Evolutionary conservation across 2,113 vertebrate genomes (phyloP).

Genomic region (Cathartes aura): DNA sequence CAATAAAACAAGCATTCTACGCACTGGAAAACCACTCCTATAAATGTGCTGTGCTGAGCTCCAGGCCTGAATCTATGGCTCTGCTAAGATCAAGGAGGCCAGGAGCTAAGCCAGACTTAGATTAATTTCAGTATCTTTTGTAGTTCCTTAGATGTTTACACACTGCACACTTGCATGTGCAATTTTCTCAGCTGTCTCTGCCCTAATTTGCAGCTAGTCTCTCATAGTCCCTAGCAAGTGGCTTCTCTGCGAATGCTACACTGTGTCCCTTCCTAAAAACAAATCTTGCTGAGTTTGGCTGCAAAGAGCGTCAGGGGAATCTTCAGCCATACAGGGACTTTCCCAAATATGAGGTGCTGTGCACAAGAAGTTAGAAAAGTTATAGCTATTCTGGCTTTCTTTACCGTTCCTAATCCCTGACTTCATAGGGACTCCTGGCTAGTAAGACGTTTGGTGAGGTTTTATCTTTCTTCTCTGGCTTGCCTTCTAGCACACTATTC

Average conservation of each 20-base stretch:
- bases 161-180: fast-evolving
- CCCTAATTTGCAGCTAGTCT: not conserved
- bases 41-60: not conserved
- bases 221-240: not conserved
- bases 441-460: too few relatives aligned
- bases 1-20: not conserved
- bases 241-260: not conserved
- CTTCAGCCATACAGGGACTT: not conserved
- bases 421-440: not conserved
- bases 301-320: not conserved
- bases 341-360: not conserved
- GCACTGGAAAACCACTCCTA: not conserved
- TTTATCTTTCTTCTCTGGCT: not conserved
- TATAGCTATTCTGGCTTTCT: not conserved
- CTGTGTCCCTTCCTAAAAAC: not conserved
- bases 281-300: not conserved
- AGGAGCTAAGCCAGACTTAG: not conserved
- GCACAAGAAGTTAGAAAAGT: not conserved
- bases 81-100: not conserved
- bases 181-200: not conserved
- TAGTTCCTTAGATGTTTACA: not conserved
- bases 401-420: not conserved
- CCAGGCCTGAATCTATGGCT: not conserved
- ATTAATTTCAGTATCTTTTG: not conserved
- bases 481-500: too few relatives aligned